A percentile compares a stretch with the other conserved stretches of the same genome.
phyloP scores from a whole-genome alignment of 2,797 vertebrate genomes.

The Cheracebus regulus region DNA sequence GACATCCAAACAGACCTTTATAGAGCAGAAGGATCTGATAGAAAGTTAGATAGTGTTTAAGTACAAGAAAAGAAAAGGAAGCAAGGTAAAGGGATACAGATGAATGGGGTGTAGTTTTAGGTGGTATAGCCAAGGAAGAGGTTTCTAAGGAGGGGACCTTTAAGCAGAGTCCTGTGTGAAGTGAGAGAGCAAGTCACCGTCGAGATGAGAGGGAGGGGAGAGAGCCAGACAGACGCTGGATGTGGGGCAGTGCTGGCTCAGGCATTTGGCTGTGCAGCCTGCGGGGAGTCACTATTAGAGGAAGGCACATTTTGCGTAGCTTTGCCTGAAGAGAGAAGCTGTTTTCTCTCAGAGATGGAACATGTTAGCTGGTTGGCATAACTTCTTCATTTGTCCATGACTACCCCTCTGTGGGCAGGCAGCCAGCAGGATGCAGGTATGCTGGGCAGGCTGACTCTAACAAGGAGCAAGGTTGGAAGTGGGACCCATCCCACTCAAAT shows the following conservation, averaged over 20 bases:
- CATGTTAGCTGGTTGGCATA: neutral
- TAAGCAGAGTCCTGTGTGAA: neutral
- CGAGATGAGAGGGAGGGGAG: neutral
- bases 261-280: neutral
- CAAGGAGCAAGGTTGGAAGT: neutral
- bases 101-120: neutral
- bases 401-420: no score
- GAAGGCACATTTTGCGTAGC: no score
- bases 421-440: rapidly evolving
- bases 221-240: neutral
- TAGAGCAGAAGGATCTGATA: neutral
- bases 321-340: neutral
- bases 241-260: no score
- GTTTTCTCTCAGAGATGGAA: neutral
- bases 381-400: neutral
- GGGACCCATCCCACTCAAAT: neutral
- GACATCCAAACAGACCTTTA: neutral
- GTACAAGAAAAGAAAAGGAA: neutral
- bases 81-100: neutral
- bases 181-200: neutral
- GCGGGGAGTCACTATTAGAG: rapidly evolving
- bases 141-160: neutral
- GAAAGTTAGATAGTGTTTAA: neutral
- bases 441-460: no score
- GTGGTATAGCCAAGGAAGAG: neutral